Percentiles rank a stretch among this genome's conserved stretches.
These are phyloP conservation scores for Zophobas morio DNA, from an alignment of 1,140 invertebrate genomes.

Conservation along the genomic window DNA sequence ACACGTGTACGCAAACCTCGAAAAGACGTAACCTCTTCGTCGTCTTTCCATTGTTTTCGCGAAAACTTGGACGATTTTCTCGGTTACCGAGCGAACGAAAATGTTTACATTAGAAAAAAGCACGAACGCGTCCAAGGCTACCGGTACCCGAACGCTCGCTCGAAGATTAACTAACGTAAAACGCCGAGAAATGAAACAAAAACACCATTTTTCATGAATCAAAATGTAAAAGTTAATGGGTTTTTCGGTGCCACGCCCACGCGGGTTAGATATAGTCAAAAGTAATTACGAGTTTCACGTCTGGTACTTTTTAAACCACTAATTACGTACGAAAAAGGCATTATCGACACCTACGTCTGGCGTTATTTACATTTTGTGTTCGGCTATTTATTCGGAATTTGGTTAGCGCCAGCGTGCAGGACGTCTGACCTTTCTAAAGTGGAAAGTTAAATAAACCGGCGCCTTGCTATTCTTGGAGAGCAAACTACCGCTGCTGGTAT, in stretches of 20 bases:
- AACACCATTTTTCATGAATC: constrained; percentile 6
- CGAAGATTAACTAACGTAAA: not conserved
- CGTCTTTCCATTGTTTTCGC: not conserved
- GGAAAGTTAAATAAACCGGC: constrained; percentile 49
- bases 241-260: not conserved
- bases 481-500: constrained; percentile 38
- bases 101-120: not conserved
- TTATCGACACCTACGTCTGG: not conserved
- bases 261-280: not conserved
- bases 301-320: not conserved
- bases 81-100: not conserved
- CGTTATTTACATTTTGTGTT: constrained; percentile 3
- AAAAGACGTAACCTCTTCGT: not conserved
- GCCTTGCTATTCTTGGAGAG: constrained; percentile 47
- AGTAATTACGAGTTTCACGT: constrained; percentile 4
- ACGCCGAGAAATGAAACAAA: not conserved
- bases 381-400: constrained; percentile 44
- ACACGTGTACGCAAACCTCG: constrained; percentile 25
- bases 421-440: constrained; percentile 49
- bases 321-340: constrained; percentile 17
- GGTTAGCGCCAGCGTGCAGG: constrained; percentile 42
- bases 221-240: not conserved
- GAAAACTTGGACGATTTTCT: not conserved
- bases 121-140: not conserved
- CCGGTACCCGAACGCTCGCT: not conserved